phyloP scores from a whole-genome alignment of 2,113 vertebrate genomes.

The Otis tarda region DNA sequence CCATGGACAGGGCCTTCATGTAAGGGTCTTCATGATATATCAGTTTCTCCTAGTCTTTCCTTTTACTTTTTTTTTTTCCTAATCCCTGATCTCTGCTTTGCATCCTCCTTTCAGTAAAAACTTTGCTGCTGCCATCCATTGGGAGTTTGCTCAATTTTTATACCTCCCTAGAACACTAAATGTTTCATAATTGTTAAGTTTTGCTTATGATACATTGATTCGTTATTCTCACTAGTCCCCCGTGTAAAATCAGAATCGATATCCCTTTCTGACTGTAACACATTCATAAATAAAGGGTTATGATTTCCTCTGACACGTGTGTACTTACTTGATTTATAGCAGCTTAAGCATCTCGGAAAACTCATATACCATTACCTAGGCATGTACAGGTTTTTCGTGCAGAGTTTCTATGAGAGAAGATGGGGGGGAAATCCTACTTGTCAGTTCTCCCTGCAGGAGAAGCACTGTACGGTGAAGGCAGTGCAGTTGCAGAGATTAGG shows the following conservation, averaged over 20 bases:
- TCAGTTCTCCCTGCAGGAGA: not conserved
- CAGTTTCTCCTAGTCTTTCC: not conserved
- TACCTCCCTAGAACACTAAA: not conserved
- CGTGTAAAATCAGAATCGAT: slow-evolving; percentile 22
- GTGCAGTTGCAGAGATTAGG: not conserved
- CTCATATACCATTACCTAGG: not conserved
- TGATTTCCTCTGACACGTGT: not conserved
- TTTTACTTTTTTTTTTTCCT: not conserved
- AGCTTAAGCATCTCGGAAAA: not conserved
- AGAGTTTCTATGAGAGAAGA: not conserved
- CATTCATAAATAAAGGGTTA: slow-evolving; percentile 8
- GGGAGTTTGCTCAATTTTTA: not conserved
- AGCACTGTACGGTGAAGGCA: not conserved
- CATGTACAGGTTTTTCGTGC: not conserved
- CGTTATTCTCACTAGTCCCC: not conserved
- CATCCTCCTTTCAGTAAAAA: not conserved
- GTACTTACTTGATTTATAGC: not conserved
- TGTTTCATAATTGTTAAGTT: slow-evolving; percentile 9
- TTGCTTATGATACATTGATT: not conserved
- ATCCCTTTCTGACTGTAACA: slow-evolving; percentile 1
- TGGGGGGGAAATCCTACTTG: not conserved
- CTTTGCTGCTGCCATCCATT: not conserved
- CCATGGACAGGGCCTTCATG: not conserved
- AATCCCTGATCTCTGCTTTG: not conserved
- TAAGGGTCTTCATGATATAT: not conserved